A percentile compares a stretch with the other conserved stretches of the same genome.
Evolutionary conservation across 2,113 vertebrate genomes (phyloP).

Genomic region (Periophthalmodon schlosseri): DNA sequence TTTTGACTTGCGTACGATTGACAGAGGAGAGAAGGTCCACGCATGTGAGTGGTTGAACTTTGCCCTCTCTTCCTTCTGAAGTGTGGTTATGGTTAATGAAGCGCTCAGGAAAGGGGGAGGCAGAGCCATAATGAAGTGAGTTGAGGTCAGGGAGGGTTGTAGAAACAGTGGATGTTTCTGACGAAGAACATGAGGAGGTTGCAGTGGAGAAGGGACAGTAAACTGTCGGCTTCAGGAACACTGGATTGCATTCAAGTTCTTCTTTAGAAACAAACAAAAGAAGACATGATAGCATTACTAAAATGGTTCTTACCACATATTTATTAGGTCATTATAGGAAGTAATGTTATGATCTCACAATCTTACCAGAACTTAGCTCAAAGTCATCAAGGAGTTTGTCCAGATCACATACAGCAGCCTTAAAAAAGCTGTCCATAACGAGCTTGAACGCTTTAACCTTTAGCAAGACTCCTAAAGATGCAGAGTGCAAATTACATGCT

Average conservation of each 20-base stretch:
- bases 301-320: background rate
- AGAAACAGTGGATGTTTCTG: conserved; percentile 53
- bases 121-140: conserved; percentile 62
- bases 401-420: conserved; percentile 93
- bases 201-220: conserved; percentile 63
- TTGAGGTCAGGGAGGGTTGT: conserved; percentile 69
- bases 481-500: background rate
- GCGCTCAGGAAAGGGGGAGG: conserved; percentile 51
- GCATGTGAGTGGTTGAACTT: conserved; percentile 79
- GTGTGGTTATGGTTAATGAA: conserved; percentile 34
- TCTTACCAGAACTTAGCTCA: conserved; percentile 90
- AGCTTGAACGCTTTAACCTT: conserved; percentile 22
- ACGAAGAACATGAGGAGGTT: conserved; percentile 69
- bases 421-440: conserved; percentile 97
- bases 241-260: conserved; percentile 78
- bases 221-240: conserved; percentile 61
- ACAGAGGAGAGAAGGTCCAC: conserved; percentile 93
- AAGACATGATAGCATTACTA: background rate
- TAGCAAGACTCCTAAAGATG: conserved; percentile 20
- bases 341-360: background rate
- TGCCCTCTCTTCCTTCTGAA: conserved; percentile 62
- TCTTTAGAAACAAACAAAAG: conserved; percentile 33
- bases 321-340: background rate
- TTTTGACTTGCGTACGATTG: conserved; percentile 74
- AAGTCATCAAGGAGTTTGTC: conserved; percentile 98